phyloP scores from a whole-genome alignment of 2,797 vertebrate species.

The Pogoniulus pusillus region DNA sequence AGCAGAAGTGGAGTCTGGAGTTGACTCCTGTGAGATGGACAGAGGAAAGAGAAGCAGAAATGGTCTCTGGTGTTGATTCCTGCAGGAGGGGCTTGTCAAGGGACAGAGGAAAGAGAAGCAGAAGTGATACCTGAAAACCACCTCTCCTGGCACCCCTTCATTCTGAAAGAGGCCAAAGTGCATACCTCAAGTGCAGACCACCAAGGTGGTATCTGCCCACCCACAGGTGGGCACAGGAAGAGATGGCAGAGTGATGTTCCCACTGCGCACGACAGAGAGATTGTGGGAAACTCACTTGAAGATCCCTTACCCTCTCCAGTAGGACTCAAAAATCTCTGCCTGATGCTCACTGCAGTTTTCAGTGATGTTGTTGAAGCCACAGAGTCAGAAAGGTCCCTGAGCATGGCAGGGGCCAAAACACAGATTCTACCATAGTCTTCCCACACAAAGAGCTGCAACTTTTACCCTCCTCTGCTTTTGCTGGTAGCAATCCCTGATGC shows the following conservation, averaged over 20 bases:
- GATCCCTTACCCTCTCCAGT: background rate
- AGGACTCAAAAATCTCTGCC: background rate
- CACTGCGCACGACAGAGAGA: background rate
- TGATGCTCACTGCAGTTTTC: no score
- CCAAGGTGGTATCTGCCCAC: background rate
- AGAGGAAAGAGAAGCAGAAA: no score
- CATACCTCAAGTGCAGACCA: background rate
- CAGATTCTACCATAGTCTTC: background rate
- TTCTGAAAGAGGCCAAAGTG: background rate
- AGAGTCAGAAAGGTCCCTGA: background rate
- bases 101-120: no score
- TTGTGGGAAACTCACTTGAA: background rate
- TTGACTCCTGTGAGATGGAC: no score
- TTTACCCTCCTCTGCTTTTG: background rate
- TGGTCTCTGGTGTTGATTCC: no score
- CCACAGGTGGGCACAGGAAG: background rate
- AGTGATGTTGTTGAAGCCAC: background rate
- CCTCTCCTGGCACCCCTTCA: background rate
- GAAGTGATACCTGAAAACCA: no score
- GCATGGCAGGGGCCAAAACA: background rate
- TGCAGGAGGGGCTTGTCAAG: no score
- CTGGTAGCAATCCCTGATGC: background rate
- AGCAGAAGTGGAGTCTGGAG: no score
- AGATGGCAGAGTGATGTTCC: accelerated
- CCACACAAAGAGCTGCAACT: background rate